Base-by-base conservation (phyloP, 2,797 vertebrate genomes). In the Leuciscus waleckii region DNA sequence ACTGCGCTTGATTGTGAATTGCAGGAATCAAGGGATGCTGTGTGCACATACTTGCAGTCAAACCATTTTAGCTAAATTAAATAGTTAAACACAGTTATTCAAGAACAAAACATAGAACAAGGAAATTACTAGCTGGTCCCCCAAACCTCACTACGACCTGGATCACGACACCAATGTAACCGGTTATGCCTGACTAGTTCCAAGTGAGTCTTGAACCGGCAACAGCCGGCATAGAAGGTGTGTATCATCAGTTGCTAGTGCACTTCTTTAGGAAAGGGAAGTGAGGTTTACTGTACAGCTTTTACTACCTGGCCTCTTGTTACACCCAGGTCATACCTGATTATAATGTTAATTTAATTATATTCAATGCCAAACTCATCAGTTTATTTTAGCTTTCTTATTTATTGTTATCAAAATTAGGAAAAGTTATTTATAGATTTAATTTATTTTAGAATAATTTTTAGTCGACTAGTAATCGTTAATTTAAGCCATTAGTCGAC, bases 1-100 rank as follows among this genome's bases (percentile, higher is more conserved):
- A n/a, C 14, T 58, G 19, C 4, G 7, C 32, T 58, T 61, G 37
- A 78, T 78, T 41, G 74, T n/a, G 74, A 58, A 54, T 76, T 35
- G 16, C 76, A 41, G 23, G 23, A 77, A 58, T 61, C 54, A 19
- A 61, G 54, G 4, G 56, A 43, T n/a, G 21, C 7, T 39, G 35
- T 78, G 56, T 37, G 46, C 19, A 17, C 29, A 37, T 35, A 9
- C 9, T 63, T 63, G 14, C 0, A 3, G 43, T 75, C 6, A 63
- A 78, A 61, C 79, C 7, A 26, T 82, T 37, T 19, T 37, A 70
- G 67, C 32, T 19, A 86, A 75, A 56, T 17, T 4, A 75, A 80
- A 56, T 29, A 23, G 26, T 37, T 37, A 26, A 11, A 79, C 11
- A 65, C 11, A 23, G 5, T 43, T 58, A 61, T 69, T 41, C 54